These are phyloP conservation scores for Capitulum mitella DNA, from an alignment of 2,888 invertebrate species.

Conservation along the genomic window DNA sequence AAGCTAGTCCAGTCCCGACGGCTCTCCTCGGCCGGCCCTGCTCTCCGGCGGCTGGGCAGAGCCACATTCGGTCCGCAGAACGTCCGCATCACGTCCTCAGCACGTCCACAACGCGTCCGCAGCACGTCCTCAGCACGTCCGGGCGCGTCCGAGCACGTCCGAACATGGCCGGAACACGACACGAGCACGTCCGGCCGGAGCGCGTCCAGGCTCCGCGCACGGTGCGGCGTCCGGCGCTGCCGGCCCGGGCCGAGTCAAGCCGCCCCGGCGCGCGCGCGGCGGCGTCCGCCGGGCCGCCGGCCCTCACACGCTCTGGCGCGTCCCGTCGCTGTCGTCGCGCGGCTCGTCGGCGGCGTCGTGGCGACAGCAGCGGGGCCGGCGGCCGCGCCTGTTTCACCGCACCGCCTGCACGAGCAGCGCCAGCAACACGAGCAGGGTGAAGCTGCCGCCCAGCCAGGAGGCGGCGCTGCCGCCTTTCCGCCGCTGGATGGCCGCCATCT, in stretches of 20 bases:
- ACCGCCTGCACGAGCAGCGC: conserved; percentile 7
- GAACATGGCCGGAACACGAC: too few relatives aligned
- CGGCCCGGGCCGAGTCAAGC: background rate
- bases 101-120: too few relatives aligned
- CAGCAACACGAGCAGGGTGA: conserved; percentile 4
- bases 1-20: too few relatives aligned
- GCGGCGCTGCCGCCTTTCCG: conserved; percentile 52
- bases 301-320: background rate
- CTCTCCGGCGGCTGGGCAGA: too few relatives aligned
- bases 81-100: too few relatives aligned
- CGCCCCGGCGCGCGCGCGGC: background rate
- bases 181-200: too few relatives aligned
- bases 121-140: too few relatives aligned
- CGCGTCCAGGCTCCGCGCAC: too few relatives aligned
- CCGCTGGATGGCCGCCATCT: conserved; percentile 80
- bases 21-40: too few relatives aligned
- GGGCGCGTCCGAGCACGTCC: too few relatives aligned
- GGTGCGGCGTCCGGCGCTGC: too few relatives aligned
- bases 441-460: conserved; percentile 25
- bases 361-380: background rate
- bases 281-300: background rate
- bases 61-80: too few relatives aligned
- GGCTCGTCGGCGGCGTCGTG: background rate
- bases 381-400: conserved; percentile 12
- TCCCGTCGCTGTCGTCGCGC: background rate